Evolutionary conservation across 2,888 invertebrate genomes (phyloP).

Genomic region (Apocheima hispidaria): DNA sequence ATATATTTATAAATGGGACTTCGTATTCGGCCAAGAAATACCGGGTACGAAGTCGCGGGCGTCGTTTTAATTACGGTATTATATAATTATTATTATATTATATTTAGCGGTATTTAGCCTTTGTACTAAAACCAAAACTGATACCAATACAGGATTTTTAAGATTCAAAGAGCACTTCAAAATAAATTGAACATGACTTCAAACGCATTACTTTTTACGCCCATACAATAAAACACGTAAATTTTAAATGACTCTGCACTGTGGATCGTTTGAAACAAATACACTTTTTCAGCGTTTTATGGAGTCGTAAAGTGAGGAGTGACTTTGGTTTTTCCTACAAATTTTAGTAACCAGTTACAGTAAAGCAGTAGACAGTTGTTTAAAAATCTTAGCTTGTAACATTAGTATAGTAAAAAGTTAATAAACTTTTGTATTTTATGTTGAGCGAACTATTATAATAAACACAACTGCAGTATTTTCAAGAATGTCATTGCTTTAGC

Average conservation of each 20-base stretch:
- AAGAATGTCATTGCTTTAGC: no score
- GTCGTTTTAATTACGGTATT: no score
- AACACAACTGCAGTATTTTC: no score
- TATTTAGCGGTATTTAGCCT: no score
- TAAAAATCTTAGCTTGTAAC: no score
- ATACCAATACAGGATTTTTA: background rate
- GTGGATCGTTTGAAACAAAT: conserved; percentile 17
- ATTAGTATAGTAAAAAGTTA: no score
- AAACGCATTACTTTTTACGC: conserved; percentile 6
- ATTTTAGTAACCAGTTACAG: background rate
- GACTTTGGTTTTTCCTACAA: background rate
- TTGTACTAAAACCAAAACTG: background rate
- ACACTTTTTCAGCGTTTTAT: conserved; percentile 21
- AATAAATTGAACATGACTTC: conserved; percentile 4
- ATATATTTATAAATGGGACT: no score
- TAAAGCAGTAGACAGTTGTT: no score
- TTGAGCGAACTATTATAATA: no score
- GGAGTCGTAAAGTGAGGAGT: background rate
- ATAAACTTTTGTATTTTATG: background rate
- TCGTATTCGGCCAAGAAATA: no score
- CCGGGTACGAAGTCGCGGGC: no score
- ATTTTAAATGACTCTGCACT: conserved; percentile 11
- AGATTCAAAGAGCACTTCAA: background rate
- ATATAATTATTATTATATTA: no score
- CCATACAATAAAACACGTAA: background rate